A percentile compares a stretch with the other conserved stretches of the same genome.
These are phyloP conservation scores for Pterostichus madidus DNA, from an alignment of 2,888 invertebrate genomes.

Conservation along the genomic window DNA sequence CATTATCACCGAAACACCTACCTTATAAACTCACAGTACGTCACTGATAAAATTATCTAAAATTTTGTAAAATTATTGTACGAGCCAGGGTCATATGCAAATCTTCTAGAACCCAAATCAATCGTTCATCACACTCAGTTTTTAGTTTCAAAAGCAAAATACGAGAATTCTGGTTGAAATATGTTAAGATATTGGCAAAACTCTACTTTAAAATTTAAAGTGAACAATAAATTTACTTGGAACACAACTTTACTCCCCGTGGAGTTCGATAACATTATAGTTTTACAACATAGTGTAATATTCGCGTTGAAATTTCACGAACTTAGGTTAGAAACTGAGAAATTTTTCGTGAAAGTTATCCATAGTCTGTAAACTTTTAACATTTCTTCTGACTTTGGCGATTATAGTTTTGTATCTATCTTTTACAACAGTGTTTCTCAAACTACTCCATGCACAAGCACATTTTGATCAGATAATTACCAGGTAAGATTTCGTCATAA, in stretches of 20 bases:
- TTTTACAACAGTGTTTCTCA: no score
- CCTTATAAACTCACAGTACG: no score
- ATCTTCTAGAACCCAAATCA: no score
- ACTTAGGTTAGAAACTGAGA: background rate
- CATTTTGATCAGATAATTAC: no score
- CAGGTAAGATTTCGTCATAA: no score
- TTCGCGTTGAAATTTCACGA: background rate
- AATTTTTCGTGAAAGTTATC: background rate
- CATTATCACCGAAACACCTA: no score
- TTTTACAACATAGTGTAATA: conserved; percentile 20
- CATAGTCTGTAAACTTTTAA: conserved; percentile 1
- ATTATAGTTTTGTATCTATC: background rate
- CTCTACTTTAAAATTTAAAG: background rate
- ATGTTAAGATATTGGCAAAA: conserved; percentile 24
- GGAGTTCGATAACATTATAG: conserved; percentile 8
- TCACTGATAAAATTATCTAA: no score
- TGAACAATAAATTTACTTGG: conserved; percentile 4
- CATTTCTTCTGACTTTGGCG: background rate
- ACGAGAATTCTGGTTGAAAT: background rate
- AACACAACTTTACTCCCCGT: background rate
- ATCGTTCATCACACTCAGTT: no score
- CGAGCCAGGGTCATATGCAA: no score
- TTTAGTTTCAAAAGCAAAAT: background rate
- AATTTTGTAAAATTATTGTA: no score
- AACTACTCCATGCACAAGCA: no score